A percentile compares a stretch with the other conserved stretches of the same genome.
phyloP scores from a whole-genome alignment of 2,797 vertebrate species.

The Perodicticus potto region DNA sequence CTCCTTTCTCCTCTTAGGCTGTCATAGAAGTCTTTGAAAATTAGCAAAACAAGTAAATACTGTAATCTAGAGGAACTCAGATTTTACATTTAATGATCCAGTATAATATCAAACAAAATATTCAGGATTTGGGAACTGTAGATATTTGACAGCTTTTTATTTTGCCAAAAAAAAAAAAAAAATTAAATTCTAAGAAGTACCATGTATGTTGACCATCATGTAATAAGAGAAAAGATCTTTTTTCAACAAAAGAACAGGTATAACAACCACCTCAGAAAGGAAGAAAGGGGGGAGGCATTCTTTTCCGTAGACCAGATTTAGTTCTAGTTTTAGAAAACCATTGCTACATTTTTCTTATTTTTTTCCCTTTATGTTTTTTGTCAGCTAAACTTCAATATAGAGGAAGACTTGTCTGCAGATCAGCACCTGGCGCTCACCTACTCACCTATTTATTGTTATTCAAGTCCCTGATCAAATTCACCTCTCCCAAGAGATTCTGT shows the following conservation, averaged over 20 bases:
- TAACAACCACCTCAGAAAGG: not conserved
- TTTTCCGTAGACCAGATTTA: not conserved
- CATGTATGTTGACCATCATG: not conserved
- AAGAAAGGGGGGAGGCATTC: not conserved
- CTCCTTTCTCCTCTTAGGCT: slow-evolving; percentile 8
- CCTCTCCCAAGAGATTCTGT: not conserved
- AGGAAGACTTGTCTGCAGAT: not conserved
- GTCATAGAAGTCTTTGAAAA: not conserved
- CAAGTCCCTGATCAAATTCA: not conserved
- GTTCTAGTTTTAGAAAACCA: not conserved
- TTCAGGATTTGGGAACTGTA: not conserved
- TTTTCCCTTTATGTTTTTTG: not conserved
- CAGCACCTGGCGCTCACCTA: not conserved
- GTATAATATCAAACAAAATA: not conserved
- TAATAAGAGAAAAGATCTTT: not conserved
- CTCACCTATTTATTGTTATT: not conserved
- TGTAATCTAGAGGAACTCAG: not conserved
- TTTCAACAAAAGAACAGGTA: not conserved
- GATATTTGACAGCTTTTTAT: not conserved
- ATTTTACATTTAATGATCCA: not conserved
- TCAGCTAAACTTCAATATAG: not conserved
- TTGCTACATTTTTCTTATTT: not conserved
- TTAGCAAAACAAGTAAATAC: not conserved
- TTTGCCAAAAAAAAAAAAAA: slow-evolving; percentile 18
- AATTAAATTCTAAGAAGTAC: not conserved